These are phyloP conservation scores for Columba guinea DNA, from an alignment of 2,797 vertebrate genomes.

Conservation along the genomic window DNA sequence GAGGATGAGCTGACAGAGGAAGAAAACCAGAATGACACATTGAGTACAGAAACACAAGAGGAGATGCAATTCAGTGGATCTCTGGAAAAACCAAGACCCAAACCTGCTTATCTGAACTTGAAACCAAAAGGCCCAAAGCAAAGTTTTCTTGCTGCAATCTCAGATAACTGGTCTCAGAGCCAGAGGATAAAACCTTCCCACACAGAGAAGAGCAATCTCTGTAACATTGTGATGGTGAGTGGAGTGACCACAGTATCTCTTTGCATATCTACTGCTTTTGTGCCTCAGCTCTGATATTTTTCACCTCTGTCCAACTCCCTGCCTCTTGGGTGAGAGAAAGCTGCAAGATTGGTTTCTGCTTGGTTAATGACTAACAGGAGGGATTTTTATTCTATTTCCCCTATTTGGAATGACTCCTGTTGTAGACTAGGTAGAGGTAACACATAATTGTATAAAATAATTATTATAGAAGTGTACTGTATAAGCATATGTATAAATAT, in stretches of 20 bases:
- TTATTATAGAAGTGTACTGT: background rate
- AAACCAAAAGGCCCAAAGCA: background rate
- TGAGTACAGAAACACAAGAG: background rate
- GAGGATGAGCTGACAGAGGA: slow-evolving; percentile 11
- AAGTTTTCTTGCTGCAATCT: background rate
- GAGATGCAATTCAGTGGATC: background rate
- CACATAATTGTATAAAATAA: background rate
- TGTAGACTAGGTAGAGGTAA: background rate
- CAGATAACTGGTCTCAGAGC: background rate
- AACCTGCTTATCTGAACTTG: slow-evolving; percentile 20
- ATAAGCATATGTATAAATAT: background rate
- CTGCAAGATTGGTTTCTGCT: background rate
- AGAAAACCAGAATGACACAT: background rate
- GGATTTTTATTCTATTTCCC: background rate
- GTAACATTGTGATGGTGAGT: slow-evolving; percentile 35
- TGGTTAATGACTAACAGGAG: background rate
- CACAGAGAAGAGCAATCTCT: background rate
- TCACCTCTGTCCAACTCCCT: background rate
- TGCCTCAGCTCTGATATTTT: background rate
- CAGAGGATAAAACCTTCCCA: background rate
- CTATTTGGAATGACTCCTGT: background rate
- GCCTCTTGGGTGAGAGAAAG: background rate
- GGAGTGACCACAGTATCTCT: background rate
- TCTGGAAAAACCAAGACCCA: background rate
- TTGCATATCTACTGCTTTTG: background rate